These are phyloP conservation scores for Gortyna flavago DNA, from an alignment of 2,888 invertebrate species.

Conservation along the genomic window DNA sequence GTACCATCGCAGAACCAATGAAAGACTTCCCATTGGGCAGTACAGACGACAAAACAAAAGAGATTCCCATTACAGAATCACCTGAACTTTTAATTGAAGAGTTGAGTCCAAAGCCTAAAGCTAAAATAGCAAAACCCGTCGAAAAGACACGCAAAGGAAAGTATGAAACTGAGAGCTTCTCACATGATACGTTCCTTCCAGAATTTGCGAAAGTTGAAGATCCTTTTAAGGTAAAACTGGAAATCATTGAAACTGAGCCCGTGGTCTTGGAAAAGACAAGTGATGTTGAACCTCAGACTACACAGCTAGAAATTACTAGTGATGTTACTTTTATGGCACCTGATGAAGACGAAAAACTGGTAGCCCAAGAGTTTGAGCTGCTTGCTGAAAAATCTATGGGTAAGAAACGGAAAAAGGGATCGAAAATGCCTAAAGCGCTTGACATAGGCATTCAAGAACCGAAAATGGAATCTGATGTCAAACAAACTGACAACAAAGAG, in stretches of 20 bases:
- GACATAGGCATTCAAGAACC: constrained; percentile 45
- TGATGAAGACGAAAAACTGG: constrained; percentile 49
- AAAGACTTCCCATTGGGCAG: constrained; percentile 11
- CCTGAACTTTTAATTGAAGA: constrained; percentile 45
- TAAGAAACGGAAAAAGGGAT: constrained; percentile 71
- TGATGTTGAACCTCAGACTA: constrained; percentile 2
- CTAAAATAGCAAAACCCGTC: constrained; percentile 83
- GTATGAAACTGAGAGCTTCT: constrained; percentile 50
- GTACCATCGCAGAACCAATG: not conserved
- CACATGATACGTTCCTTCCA: constrained; percentile 24
- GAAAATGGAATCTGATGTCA: constrained; percentile 37
- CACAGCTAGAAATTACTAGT: not conserved
- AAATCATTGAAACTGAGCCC: constrained; percentile 15
- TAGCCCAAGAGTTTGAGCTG: constrained; percentile 48
- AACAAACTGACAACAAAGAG: constrained; percentile 36
- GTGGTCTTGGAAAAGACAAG: not conserved
- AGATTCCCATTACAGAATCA: constrained; percentile 18
- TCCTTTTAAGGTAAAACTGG: constrained; percentile 11
- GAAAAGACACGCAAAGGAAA: constrained; percentile 79
- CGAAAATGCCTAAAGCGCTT: constrained; percentile 61
- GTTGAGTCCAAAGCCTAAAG: constrained; percentile 74
- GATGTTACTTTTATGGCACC: constrained; percentile 24
- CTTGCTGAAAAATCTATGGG: constrained; percentile 63
- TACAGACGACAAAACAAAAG: constrained; percentile 31
- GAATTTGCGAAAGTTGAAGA: constrained; percentile 25